These are phyloP conservation scores for Polymixis flavicincta DNA, from an alignment of 2,888 invertebrate genomes.

Conservation along the genomic window DNA sequence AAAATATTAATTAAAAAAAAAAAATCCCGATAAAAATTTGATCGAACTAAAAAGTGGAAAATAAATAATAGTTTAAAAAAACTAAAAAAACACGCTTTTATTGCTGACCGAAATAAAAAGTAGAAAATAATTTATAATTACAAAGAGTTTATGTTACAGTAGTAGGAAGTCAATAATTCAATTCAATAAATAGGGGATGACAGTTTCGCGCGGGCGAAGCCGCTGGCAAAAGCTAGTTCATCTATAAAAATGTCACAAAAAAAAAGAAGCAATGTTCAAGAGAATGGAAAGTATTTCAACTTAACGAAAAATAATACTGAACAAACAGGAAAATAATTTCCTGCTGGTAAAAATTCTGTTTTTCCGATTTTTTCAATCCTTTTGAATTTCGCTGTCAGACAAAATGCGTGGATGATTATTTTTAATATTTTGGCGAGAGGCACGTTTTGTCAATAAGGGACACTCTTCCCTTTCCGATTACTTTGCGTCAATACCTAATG, in stretches of 20 bases:
- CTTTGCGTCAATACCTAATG: slow-evolving; percentile 83
- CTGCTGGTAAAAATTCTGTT: slow-evolving; percentile 30
- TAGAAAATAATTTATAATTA: too few relatives aligned
- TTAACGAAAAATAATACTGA: slow-evolving; percentile 58
- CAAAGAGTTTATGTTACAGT: too few relatives aligned
- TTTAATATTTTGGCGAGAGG: slow-evolving; percentile 81
- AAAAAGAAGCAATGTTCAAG: slow-evolving; percentile 15
- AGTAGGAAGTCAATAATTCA: too few relatives aligned
- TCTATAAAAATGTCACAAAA: slow-evolving; percentile 4
- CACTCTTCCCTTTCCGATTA: slow-evolving; percentile 79
- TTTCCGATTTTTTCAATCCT: slow-evolving; percentile 65
- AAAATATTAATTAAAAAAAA: too few relatives aligned
- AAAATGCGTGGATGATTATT: slow-evolving; percentile 76
- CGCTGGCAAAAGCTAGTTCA: too few relatives aligned
- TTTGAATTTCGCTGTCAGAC: slow-evolving; percentile 72
- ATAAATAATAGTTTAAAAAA: too few relatives aligned
- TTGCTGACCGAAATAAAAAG: too few relatives aligned
- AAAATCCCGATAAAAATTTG: too few relatives aligned
- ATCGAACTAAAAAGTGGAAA: too few relatives aligned
- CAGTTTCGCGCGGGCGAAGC: too few relatives aligned
- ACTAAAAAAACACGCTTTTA: too few relatives aligned
- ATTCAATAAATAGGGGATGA: too few relatives aligned
- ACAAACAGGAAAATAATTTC: slow-evolving; percentile 64
- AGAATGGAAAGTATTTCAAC: slow-evolving; percentile 31
- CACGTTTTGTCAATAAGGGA: slow-evolving; percentile 88